These are phyloP conservation scores for Catharus fuscescens DNA, from an alignment of 2,113 vertebrate species.

Conservation along the genomic window DNA sequence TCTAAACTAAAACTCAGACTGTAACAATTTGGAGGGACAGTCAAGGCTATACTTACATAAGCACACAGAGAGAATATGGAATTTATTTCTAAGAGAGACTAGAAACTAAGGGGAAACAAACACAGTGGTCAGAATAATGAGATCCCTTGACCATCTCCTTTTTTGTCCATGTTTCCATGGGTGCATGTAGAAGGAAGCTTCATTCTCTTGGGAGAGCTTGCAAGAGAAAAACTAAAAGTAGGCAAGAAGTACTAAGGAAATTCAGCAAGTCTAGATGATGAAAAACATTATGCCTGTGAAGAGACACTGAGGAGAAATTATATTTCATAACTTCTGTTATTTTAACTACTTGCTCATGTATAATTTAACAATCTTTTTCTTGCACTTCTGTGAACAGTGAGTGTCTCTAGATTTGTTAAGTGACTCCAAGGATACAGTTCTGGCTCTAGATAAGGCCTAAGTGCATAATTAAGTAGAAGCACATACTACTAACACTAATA, in stretches of 20 bases:
- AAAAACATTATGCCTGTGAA: background rate
- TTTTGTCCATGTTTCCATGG: background rate
- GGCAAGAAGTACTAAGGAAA: background rate
- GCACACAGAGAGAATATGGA: background rate
- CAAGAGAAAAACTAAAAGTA: background rate
- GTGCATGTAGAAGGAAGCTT: background rate
- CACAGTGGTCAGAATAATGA: background rate
- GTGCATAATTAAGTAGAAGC: background rate
- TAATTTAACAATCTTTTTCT: constrained; percentile 27
- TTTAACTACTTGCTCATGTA: constrained; percentile 25
- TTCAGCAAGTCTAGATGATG: background rate
- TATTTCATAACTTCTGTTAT: constrained; percentile 24
- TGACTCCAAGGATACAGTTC: background rate
- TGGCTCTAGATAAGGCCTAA: background rate
- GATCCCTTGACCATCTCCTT: background rate
- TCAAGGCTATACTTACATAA: background rate
- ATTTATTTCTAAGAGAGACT: background rate
- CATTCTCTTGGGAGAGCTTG: background rate
- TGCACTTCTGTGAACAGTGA: background rate
- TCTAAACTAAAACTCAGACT: background rate
- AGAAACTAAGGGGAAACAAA: background rate
- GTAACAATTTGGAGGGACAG: background rate
- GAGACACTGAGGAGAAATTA: background rate
- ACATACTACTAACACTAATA: background rate
- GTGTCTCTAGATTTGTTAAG: background rate